Percentiles rank a stretch among this genome's conserved stretches.
Conservation (phyloP, 2,797 vertebrate species). For the Sebastes minor region DNA sequence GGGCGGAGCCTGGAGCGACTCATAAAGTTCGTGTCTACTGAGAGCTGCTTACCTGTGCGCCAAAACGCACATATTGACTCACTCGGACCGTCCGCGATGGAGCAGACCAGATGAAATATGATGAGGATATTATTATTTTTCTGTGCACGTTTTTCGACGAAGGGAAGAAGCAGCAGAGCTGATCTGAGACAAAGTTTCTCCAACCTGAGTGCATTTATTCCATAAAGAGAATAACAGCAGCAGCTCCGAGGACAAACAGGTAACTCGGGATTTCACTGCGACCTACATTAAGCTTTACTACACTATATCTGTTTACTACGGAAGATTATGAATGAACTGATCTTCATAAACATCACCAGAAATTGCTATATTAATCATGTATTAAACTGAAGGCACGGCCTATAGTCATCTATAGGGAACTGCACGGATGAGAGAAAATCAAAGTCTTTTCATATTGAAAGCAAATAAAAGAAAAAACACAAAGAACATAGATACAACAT, state of each 20-base stretch:
- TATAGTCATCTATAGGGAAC: not conserved
- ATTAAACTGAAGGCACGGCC: not conserved
- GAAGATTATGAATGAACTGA: too few relatives aligned
- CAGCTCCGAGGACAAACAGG: conserved; percentile 40
- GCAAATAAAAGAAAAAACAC: not conserved
- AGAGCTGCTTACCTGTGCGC: conserved; percentile 58
- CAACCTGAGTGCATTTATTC: not conserved
- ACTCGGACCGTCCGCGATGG: conserved; percentile 48
- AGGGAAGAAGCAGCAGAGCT: conserved; percentile 14
- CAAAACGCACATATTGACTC: conserved; percentile 11
- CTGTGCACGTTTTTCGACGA: conserved; percentile 25
- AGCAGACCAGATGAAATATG: conserved; percentile 30
- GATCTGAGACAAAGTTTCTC: conserved; percentile 6
- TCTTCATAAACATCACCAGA: not conserved
- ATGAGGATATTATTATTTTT: conserved; percentile 70
- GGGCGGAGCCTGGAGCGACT: conserved; percentile 65
- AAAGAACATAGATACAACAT: not conserved
- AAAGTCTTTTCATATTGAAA: not conserved
- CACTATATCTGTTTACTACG: not conserved
- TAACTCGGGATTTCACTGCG: conserved; percentile 32
- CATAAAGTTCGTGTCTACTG: conserved; percentile 50
- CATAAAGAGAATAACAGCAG: conserved; percentile 16
- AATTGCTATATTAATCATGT: not conserved
- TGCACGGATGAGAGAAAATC: not conserved
- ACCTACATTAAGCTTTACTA: not conserved